Percentiles rank a stretch among this genome's conserved stretches.
phyloP scores from a whole-genome alignment of 1,140 invertebrate genomes.

The Dendroctonus ponderosae region DNA sequence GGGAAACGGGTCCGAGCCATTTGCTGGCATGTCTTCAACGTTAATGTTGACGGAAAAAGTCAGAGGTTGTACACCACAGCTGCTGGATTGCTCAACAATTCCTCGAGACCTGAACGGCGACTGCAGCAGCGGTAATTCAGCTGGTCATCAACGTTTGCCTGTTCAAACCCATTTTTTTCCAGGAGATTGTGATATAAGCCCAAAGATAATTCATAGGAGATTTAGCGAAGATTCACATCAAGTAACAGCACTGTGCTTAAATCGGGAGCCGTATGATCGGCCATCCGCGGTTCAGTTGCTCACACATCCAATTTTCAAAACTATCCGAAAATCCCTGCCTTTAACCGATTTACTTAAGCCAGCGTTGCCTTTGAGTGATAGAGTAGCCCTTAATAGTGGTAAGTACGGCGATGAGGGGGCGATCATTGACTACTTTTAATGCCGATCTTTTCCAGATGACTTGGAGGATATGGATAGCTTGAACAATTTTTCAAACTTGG shows the following conservation, averaged over 20 bases:
- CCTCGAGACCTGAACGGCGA: conserved; percentile 57
- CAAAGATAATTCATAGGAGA: conserved; percentile 53
- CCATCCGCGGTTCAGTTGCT: conserved; percentile 66
- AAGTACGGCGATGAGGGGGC: conserved; percentile 13
- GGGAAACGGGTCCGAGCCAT: conserved; percentile 85
- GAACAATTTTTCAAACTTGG: conserved; percentile 49
- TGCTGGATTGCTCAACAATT: conserved; percentile 76
- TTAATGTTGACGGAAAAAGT: conserved; percentile 90
- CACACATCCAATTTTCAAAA: conserved; percentile 75
- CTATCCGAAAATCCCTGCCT: conserved; percentile 51
- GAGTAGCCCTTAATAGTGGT: conserved; percentile 50
- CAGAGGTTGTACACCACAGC: conserved; percentile 70
- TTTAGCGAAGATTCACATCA: conserved; percentile 75
- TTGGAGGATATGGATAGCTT: conserved; percentile 47
- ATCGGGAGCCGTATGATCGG: conserved; percentile 63
- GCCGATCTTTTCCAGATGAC: conserved; percentile 45
- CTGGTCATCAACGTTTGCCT: background rate
- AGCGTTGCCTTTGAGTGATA: conserved; percentile 55
- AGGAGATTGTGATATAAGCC: conserved; percentile 43
- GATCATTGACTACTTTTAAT: background rate
- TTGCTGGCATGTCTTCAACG: conserved; percentile 75
- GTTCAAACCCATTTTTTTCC: conserved; percentile 10
- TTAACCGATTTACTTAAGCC: conserved; percentile 56
- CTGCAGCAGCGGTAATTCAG: conserved; percentile 49
- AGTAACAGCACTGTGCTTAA: conserved; percentile 68